These are phyloP conservation scores for Gastrophryne carolinensis DNA, from an alignment of 2,797 vertebrate species.

Conservation along the genomic window DNA sequence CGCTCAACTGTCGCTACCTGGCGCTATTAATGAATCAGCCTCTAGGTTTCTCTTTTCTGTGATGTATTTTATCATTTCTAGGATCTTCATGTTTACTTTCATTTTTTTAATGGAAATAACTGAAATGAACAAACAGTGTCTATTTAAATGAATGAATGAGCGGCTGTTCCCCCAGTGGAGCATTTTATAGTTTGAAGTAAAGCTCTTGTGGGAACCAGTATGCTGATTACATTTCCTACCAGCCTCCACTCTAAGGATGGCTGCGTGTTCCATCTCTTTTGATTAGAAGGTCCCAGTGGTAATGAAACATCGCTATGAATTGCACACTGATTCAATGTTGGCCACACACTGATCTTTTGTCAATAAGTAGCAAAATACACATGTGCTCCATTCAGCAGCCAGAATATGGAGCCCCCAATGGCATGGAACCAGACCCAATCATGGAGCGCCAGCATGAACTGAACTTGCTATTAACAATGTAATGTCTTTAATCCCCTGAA, in stretches of 20 bases:
- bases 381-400: too few species aligned
- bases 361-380: not conserved
- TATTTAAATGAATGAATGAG: constrained; percentile 25
- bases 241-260: not conserved
- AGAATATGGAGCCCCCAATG: too few species aligned
- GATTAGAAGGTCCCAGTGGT: constrained; percentile 9
- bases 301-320: not conserved
- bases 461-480: too few species aligned
- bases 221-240: constrained; percentile 17
- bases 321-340: not conserved
- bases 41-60: too few species aligned
- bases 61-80: not conserved
- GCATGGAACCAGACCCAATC: too few species aligned
- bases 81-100: not conserved
- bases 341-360: not conserved
- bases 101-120: not conserved
- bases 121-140: constrained; percentile 50
- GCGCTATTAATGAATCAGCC: too few species aligned
- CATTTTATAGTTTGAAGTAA: constrained; percentile 24
- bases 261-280: constrained; percentile 12
- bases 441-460: too few species aligned
- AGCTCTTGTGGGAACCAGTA: constrained; percentile 2
- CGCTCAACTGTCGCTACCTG: too few species aligned
- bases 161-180: not conserved
- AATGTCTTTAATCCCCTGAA: too few species aligned